phyloP scores from a whole-genome alignment of 2,888 invertebrate genomes.

The Drosophila neotestacea region DNA sequence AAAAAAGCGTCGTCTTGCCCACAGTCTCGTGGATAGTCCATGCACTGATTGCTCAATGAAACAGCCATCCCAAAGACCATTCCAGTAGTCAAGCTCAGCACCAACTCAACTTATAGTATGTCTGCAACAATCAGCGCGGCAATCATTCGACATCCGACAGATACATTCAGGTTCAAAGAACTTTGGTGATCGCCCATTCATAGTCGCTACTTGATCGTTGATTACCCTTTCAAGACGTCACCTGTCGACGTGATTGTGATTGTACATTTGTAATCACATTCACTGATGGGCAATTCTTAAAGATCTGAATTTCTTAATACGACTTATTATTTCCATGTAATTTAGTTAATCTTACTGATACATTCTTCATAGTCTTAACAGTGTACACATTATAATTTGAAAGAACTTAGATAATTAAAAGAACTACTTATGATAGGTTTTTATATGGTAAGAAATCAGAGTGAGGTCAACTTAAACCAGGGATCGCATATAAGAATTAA shows the following conservation, averaged over 20 bases:
- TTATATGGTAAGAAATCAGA: no score
- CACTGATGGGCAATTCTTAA: not conserved
- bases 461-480: no score
- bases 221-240: constrained; percentile 54
- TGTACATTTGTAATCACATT: constrained; percentile 5
- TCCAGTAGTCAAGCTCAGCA: constrained; percentile 39
- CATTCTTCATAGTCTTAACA: no score
- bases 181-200: constrained; percentile 42
- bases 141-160: constrained; percentile 39
- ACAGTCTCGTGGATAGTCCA: constrained; percentile 12
- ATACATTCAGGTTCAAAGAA: constrained; percentile 51
- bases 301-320: not conserved
- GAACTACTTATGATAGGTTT: no score
- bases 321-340: no score
- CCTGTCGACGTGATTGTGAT: constrained; percentile 37
- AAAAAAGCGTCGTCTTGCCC: no score
- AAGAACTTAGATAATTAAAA: no score
- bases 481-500: no score
- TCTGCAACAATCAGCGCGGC: constrained; percentile 1
- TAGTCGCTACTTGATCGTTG: constrained; percentile 35
- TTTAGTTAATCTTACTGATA: no score
- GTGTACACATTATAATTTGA: no score
- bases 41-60: constrained; percentile 55
- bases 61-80: constrained; percentile 18
- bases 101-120: constrained; percentile 20